Evolutionary conservation across 2,797 vertebrate genomes (phyloP).

Genomic region (Rhinoraja longicauda): DNA sequence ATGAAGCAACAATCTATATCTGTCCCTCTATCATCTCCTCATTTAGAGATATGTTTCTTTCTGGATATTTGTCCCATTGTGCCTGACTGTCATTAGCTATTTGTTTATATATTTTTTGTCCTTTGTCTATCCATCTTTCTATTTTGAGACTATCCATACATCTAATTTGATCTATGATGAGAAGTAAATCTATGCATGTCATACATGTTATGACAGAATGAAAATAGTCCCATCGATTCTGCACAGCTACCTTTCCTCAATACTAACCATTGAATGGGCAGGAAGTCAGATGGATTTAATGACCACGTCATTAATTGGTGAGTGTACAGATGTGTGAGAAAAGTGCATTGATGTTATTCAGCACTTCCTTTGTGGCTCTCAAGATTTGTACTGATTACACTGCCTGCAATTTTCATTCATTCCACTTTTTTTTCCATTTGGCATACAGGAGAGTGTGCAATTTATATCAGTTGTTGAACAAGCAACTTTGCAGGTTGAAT

Average conservation of each 20-base stretch:
- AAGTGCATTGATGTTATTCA: neutral
- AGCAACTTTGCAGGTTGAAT: neutral
- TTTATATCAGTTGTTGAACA: neutral
- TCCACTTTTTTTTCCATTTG: neutral
- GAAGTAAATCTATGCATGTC: neutral
- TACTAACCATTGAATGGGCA: neutral
- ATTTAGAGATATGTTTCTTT: neutral
- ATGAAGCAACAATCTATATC: neutral
- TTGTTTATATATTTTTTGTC: neutral
- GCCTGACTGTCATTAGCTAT: neutral
- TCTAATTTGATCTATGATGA: neutral
- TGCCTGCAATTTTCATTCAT: neutral
- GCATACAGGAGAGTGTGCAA: neutral
- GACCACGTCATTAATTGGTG: neutral
- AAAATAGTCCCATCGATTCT: neutral
- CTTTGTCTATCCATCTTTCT: neutral
- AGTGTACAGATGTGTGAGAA: neutral
- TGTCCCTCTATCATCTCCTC: no score
- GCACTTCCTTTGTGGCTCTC: neutral
- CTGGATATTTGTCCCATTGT: neutral
- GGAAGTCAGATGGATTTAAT: neutral
- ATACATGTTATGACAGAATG: neutral
- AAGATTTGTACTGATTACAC: neutral
- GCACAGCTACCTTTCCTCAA: no score
- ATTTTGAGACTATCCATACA: neutral